Percentiles rank a stretch among this genome's conserved stretches.
These are phyloP conservation scores for Phaenicophaeus curvirostris DNA, from an alignment of 2,797 vertebrate genomes.

Conservation along the genomic window DNA sequence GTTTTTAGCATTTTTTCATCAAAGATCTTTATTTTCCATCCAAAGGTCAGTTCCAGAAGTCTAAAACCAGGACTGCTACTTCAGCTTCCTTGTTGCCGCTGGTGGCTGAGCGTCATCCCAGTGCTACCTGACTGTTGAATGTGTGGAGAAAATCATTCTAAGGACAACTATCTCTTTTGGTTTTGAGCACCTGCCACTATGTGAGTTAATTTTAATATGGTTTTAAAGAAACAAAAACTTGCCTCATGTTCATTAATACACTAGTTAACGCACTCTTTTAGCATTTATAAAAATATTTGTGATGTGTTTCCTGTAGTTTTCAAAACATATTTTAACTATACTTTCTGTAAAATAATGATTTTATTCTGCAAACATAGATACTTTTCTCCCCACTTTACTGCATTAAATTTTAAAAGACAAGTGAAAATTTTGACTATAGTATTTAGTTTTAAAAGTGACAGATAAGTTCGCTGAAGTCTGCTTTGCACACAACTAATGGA, in stretches of 20 bases:
- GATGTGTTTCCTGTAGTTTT: not conserved
- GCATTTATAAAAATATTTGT: not conserved
- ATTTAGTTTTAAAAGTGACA: not conserved
- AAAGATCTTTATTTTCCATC: not conserved
- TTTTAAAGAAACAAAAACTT: not conserved
- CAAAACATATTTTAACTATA: not conserved
- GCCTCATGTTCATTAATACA: not conserved
- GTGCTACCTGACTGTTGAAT: not conserved
- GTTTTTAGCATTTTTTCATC: not conserved
- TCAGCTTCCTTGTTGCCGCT: not conserved
- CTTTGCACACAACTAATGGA: not conserved
- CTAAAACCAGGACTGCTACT: not conserved
- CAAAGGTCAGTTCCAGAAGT: not conserved
- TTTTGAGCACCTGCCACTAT: not conserved
- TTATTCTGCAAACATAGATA: not conserved
- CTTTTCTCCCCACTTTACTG: not conserved
- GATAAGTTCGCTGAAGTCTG: not conserved
- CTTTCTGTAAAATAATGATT: not conserved
- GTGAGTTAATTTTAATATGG: not conserved
- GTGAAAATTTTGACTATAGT: not conserved
- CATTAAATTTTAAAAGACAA: not conserved
- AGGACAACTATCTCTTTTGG: not conserved
- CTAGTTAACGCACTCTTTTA: not conserved
- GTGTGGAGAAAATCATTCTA: not conserved
- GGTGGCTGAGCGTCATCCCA: not conserved